Evolutionary conservation across 2,888 invertebrate genomes (phyloP).

Genomic region (Resseliella maxima): DNA sequence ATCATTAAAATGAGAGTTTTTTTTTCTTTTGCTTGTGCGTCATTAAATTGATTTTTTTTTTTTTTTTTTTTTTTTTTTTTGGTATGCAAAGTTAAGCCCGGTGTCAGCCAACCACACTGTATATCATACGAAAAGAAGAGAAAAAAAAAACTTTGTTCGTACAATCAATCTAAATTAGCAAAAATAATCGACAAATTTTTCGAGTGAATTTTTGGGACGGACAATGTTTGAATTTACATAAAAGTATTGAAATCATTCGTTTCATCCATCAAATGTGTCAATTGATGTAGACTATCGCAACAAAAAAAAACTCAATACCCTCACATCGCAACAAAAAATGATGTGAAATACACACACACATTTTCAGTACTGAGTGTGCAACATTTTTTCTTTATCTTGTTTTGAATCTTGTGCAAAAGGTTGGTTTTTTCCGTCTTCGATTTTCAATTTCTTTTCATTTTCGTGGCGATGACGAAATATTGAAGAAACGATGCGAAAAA

Average conservation of each 20-base stretch:
- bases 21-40: not conserved
- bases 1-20: not conserved
- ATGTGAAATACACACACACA: not conserved
- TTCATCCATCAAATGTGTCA: conserved; percentile 41
- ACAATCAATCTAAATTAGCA: conserved; percentile 41
- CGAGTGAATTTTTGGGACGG: not conserved
- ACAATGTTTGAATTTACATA: not conserved
- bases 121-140: not conserved
- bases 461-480: not conserved
- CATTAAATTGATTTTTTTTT: too few species aligned
- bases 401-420: not conserved
- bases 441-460: not conserved
- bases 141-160: not conserved
- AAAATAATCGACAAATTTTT: conserved; percentile 30
- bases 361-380: not conserved
- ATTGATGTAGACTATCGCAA: not conserved
- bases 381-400: not conserved
- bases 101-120: not conserved
- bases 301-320: not conserved
- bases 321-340: not conserved
- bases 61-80: too few species aligned
- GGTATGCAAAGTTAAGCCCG: not conserved
- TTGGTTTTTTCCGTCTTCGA: not conserved
- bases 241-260: not conserved
- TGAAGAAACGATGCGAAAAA: too few species aligned